Base-by-base conservation (phyloP, 1,140 invertebrate genomes). In the Brachionus sp. region DNA sequence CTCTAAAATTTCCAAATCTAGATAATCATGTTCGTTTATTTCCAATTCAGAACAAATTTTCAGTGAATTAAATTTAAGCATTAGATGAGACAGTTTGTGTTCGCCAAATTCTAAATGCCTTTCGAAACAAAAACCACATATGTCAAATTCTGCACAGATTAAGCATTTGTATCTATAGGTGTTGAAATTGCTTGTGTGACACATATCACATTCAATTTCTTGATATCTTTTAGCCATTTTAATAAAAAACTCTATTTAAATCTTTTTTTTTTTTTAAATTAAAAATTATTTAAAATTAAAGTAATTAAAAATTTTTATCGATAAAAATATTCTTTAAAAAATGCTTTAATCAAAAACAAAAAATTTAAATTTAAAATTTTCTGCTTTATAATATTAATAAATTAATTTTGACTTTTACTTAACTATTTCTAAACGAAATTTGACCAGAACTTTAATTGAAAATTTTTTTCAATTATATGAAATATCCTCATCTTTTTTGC, bases 121-220 rank as follows among this genome's bases (percentile, higher is more conserved):
- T 29, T 77, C 73, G 9, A 77, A 77, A 50, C 73, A 77, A 25
- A 7, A 39, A 13, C 73, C n/a, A 77, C 73, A 77, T 9, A 77
- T 5, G 13, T 77, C 42, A 33, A n/a, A 77, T 25, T 77, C 73
- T 3, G 12, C 0, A 10, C 73, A 77, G 10, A 5, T 29, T 16
- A 77, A 33, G 46, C 73, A 77, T 77, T 50, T 77, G 12, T 77
- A 77, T 13, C 73, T 7, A 33, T 50, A 70, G 4, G 68, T 13
- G 5, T 70, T 70, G n/a, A 70, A 70, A 7, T 39, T 33, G 1
- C 16, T 42, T 39, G 3, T 39, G 5, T 70, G 0, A 42, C 68
- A 70, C 2, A 42, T 1, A 39, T 70, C n/a, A 19, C 68, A 70
- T 57, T 29, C 29, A 29, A 3, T 3, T n/a, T n/a, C n/a, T n/a